A percentile compares a stretch with the other conserved stretches of the same genome.
Evolutionary conservation across 2,113 vertebrate species (phyloP).

Genomic region (Paratilapia polleni): DNA sequence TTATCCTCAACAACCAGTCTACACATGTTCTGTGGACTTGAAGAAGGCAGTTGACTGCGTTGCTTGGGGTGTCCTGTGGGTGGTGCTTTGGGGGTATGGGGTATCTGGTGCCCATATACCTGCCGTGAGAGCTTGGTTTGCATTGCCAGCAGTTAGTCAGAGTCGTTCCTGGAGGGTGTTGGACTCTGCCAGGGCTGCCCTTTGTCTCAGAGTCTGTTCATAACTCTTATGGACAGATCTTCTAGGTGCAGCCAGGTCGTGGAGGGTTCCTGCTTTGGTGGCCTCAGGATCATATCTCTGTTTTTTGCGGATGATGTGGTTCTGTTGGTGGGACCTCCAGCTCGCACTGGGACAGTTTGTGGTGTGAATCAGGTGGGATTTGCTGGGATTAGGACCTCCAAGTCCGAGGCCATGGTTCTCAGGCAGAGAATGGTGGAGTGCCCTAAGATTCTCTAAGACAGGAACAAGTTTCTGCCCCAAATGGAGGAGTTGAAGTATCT

Average conservation of each 20-base stretch:
- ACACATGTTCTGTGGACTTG: no score
- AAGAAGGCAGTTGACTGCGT: accelerated
- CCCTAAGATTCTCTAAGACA: no score
- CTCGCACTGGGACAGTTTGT: not conserved
- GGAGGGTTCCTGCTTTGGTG: not conserved
- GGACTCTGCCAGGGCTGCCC: not conserved
- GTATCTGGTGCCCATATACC: not conserved
- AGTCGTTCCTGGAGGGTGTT: not conserved
- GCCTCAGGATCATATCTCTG: not conserved
- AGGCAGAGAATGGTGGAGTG: not conserved
- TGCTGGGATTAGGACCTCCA: no score
- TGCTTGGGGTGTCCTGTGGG: not conserved
- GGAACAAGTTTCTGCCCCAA: no score
- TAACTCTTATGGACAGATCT: not conserved
- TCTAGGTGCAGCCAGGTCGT: not conserved
- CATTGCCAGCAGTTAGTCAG: no score
- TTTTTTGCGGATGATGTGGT: no score
- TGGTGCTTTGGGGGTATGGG: not conserved
- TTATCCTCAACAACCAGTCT: no score
- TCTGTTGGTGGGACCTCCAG: not conserved
- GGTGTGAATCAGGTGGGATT: no score
- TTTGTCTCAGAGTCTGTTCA: not conserved
- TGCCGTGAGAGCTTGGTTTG: no score
- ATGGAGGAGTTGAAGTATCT: not conserved
- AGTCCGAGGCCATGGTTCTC: not conserved